These are phyloP conservation scores for Ecliptopera silaceata DNA, from an alignment of 2,888 invertebrate genomes.

Conservation along the genomic window DNA sequence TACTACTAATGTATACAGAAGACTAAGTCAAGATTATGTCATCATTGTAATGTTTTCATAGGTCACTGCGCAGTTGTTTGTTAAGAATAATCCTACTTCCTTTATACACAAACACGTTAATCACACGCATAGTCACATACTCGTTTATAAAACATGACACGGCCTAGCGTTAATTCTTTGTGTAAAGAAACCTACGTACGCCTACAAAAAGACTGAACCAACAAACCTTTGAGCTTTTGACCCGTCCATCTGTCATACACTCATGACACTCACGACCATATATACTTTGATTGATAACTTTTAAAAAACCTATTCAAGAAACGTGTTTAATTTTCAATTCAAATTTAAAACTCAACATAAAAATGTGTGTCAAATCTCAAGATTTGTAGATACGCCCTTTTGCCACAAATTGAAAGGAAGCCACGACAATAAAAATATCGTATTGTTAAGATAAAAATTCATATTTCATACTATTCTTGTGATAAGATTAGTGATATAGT, in stretches of 20 bases:
- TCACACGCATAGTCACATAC: conserved; percentile 19
- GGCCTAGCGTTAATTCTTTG: conserved; percentile 26
- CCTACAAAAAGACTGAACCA: conserved; percentile 28
- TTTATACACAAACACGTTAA: conserved; percentile 7
- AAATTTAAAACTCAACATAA: conserved; percentile 27
- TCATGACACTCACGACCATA: conserved; percentile 48
- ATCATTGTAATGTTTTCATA: background rate
- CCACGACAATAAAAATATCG: conserved; percentile 75
- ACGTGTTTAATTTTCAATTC: conserved; percentile 40
- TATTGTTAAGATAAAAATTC: conserved; percentile 67
- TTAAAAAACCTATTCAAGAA: conserved; percentile 23
- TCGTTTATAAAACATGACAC: conserved; percentile 31
- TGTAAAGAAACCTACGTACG: conserved; percentile 30
- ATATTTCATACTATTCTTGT: conserved; percentile 68
- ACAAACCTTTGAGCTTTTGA: conserved; percentile 49
- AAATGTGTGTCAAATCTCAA: conserved; percentile 24
- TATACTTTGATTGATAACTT: conserved; percentile 62
- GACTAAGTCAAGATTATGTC: no score
- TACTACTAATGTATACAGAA: no score
- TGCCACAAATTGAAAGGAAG: conserved; percentile 53
- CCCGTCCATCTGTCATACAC: conserved; percentile 46
- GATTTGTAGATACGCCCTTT: conserved; percentile 43
- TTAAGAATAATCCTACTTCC: conserved; percentile 12
- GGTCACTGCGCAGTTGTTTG: conserved; percentile 17
- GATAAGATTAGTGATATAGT: conserved; percentile 71